Conservation (phyloP, 1,140 invertebrate genomes). For the Fopius arisanus region DNA sequence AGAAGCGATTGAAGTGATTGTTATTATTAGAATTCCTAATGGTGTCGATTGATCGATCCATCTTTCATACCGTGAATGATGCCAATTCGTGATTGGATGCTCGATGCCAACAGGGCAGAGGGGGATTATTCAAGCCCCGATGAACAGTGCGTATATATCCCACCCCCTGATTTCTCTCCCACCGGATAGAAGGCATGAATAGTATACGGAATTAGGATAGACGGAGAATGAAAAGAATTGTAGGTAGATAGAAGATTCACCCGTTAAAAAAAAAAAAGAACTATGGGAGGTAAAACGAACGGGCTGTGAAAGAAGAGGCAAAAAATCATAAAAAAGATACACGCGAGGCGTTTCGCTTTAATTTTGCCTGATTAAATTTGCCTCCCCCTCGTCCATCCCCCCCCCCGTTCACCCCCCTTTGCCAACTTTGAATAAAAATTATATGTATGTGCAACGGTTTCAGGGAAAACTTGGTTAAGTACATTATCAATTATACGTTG, state of each 20-base stretch:
- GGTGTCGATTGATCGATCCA: constrained; percentile 30
- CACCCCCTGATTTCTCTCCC: not conserved
- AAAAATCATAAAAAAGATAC: constrained; percentile 14
- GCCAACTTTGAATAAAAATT: constrained; percentile 9
- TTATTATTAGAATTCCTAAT: constrained; percentile 12
- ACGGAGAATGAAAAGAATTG: constrained; percentile 3
- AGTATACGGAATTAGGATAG: constrained; percentile 15
- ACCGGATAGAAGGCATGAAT: not conserved
- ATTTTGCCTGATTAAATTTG: constrained; percentile 11
- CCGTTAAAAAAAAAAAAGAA: not conserved
- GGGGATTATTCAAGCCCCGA: constrained; percentile 1
- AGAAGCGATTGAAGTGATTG: not conserved
- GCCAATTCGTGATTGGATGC: constrained; percentile 31
- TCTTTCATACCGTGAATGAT: constrained; percentile 21
- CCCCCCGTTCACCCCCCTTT: not conserved
- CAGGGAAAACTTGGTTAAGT: constrained; percentile 1
- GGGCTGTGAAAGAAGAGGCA: not conserved
- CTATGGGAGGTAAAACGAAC: not conserved
- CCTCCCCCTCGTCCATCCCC: not conserved
- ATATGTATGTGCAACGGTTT: not conserved
- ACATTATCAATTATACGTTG: not conserved
- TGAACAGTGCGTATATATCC: not conserved
- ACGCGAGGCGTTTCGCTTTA: constrained; percentile 14
- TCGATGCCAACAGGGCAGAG: constrained; percentile 10
- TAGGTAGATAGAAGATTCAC: not conserved